phyloP scores from a whole-genome alignment of 2,888 invertebrate species.

The Harmothoe impar region DNA sequence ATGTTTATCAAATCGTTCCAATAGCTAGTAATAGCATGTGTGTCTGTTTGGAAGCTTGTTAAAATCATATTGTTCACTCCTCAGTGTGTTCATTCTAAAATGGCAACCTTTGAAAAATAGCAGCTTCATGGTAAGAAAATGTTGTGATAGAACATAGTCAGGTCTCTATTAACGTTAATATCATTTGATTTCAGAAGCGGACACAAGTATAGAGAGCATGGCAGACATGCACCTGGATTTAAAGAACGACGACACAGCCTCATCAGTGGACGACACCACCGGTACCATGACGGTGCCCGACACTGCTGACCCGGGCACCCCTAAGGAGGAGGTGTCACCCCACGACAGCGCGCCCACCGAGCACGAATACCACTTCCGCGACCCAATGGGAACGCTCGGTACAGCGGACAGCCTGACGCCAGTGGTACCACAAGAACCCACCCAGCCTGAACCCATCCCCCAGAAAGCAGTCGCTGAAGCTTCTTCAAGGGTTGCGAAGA shows the following conservation, averaged over 20 bases:
- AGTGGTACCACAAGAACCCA: neutral
- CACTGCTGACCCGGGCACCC: neutral
- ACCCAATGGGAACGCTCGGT: neutral
- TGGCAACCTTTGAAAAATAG: too few species aligned
- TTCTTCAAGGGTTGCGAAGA: neutral
- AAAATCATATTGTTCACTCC: too few species aligned
- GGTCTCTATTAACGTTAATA: too few species aligned
- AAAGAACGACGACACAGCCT: neutral
- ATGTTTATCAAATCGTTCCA: too few species aligned
- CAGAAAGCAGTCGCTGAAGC: neutral
- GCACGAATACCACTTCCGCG: conserved; percentile 16
- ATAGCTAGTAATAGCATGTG: too few species aligned
- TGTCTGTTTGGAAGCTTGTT: too few species aligned
- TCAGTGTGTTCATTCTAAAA: too few species aligned
- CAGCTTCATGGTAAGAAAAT: too few species aligned
- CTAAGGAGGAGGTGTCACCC: neutral
- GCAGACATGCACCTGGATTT: neutral
- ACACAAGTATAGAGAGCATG: conserved; percentile 50
- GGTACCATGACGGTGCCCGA: neutral
- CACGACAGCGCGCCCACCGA: neutral
- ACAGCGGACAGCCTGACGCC: neutral
- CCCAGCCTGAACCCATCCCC: neutral
- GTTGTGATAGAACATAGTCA: too few species aligned
- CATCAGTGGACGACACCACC: neutral
- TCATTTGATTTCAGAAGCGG: conserved; percentile 38